A percentile compares a stretch with the other conserved stretches of the same genome.
Evolutionary conservation across 2,113 vertebrate genomes (phyloP).

Genomic region (Pachyramphus minor): DNA sequence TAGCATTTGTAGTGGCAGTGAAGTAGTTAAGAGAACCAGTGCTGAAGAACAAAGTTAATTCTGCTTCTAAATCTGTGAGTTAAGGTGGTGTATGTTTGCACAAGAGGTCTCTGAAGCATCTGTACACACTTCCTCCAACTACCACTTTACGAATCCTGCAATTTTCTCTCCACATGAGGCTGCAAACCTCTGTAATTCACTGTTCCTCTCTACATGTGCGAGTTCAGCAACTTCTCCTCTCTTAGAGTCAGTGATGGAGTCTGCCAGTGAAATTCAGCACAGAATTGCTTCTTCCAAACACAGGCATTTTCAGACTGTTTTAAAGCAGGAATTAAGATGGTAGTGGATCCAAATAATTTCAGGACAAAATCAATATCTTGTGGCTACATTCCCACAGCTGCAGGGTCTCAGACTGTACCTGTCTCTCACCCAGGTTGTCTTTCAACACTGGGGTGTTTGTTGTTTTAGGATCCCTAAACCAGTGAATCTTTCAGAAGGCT

Average conservation of each 20-base stretch:
- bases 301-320: not conserved
- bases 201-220: not conserved
- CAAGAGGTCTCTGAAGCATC: constrained; percentile 23
- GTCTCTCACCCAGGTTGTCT: not conserved
- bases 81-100: not conserved
- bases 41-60: constrained; percentile 1
- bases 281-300: constrained; percentile 12
- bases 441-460: not conserved
- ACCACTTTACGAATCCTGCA: constrained; percentile 31
- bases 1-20: not conserved
- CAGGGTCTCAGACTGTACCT: not conserved
- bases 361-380: not conserved
- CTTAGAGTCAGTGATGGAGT: not conserved
- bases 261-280: not conserved
- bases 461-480: not conserved
- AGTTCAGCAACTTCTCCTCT: not conserved
- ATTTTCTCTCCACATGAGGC: not conserved
- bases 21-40: not conserved
- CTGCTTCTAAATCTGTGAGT: not conserved
- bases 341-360: not conserved
- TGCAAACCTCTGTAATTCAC: constrained; percentile 17
- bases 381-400: not conserved
- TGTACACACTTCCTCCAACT: constrained; percentile 4
- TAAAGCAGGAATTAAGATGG: not conserved
- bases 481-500: not conserved